These are phyloP conservation scores for Paguma larvata DNA, from an alignment of 2,797 vertebrate species.

Conservation along the genomic window DNA sequence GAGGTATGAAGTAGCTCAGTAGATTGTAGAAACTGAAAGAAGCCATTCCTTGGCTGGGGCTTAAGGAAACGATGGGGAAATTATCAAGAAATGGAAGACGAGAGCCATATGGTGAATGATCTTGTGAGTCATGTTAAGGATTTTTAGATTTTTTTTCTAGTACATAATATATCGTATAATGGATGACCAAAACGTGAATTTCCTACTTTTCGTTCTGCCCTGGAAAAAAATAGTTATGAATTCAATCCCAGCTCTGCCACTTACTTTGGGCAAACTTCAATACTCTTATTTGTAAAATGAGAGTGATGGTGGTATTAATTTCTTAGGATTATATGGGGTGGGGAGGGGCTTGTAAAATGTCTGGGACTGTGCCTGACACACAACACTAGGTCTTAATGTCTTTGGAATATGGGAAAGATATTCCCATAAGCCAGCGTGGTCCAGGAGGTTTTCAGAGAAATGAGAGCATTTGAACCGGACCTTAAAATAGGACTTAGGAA, in stretches of 20 bases:
- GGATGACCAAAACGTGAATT: background rate
- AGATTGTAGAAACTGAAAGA: constrained; percentile 4
- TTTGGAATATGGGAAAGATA: background rate
- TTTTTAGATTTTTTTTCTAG: background rate
- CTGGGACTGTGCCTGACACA: background rate
- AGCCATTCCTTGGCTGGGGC: background rate
- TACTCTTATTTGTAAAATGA: background rate
- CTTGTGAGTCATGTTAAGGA: background rate
- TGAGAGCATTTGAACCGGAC: background rate
- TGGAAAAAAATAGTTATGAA: background rate
- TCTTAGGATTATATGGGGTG: background rate
- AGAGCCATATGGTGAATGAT: background rate
- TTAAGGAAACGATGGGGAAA: background rate
- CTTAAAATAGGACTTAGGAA: background rate
- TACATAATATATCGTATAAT: background rate
- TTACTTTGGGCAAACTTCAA: background rate
- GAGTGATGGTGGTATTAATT: background rate
- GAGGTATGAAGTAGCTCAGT: background rate
- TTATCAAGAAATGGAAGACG: background rate
- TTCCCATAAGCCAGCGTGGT: background rate
- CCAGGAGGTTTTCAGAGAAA: background rate
- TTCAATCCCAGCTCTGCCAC: background rate
- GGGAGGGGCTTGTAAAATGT: background rate
- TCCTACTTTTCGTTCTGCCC: background rate
- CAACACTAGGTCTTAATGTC: background rate